Conservation (phyloP, 2,113 vertebrate genomes). For the Heterochromis multidens region DNA sequence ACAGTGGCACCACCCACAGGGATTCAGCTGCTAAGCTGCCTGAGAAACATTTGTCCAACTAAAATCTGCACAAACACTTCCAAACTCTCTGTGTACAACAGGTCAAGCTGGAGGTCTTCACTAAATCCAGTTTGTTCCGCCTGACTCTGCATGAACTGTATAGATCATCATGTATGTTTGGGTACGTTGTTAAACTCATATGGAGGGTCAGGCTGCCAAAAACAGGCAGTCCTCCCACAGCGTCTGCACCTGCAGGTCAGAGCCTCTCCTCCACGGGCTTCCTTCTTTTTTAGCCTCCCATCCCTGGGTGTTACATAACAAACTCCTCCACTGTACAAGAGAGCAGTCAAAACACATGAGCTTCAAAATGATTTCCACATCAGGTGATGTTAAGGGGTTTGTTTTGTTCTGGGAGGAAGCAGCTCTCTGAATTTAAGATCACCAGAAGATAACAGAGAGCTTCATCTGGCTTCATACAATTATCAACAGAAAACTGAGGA, state of each 20-base stretch:
- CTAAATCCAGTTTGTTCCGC: not conserved
- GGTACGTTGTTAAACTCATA: not conserved
- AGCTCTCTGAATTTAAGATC: not conserved
- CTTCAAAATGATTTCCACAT: not conserved
- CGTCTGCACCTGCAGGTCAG: constrained; percentile 49
- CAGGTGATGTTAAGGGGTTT: not conserved
- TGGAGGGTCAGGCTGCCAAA: not conserved
- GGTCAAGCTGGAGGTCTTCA: not conserved
- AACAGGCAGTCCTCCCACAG: constrained; percentile 11
- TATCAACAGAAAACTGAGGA: not conserved
- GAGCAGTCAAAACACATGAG: constrained; percentile 14
- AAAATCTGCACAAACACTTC: not conserved
- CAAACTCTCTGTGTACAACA: not conserved
- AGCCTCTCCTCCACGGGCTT: not conserved
- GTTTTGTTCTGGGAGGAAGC: not conserved
- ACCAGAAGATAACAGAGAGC: not conserved
- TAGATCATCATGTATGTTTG: not conserved
- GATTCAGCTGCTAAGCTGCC: not conserved
- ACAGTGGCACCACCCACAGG: not conserved
- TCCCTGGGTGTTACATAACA: constrained; percentile 30
- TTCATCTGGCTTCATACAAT: not conserved
- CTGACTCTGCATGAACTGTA: not conserved
- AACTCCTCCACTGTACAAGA: not conserved
- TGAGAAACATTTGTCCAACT: not conserved
- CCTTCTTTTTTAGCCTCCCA: constrained; percentile 15